phyloP scores from a whole-genome alignment of 2,888 invertebrate genomes.

The Ophonus ardosiacus region DNA sequence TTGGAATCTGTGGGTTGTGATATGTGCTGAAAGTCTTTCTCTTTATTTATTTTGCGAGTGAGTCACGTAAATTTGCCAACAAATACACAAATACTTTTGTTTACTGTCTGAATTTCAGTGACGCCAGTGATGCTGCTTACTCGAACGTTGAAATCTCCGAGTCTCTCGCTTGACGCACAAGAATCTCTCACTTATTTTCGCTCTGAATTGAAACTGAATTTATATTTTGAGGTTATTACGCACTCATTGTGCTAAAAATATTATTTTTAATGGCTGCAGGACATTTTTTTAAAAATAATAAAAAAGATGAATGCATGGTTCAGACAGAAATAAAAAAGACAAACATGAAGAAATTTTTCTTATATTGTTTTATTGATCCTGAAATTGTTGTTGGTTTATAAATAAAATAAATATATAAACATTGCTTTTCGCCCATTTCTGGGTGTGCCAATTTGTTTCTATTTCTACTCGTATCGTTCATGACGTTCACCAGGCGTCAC shows the following conservation, averaged over 20 bases:
- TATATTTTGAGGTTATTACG: neutral
- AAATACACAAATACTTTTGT: constrained; percentile 43
- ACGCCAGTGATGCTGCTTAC: constrained; percentile 6
- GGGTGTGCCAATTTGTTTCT: no score
- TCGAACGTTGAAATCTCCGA: constrained; percentile 41
- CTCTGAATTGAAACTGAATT: neutral
- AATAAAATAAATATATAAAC: no score
- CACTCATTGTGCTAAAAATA: neutral
- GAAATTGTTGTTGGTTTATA: no score
- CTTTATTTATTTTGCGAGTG: constrained; percentile 61
- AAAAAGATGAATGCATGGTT: neutral
- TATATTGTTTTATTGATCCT: no score
- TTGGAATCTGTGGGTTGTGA: neutral
- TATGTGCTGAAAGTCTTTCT: constrained; percentile 68
- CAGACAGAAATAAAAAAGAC: neutral
- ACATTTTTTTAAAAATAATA: neutral
- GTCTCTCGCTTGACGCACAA: constrained; percentile 65
- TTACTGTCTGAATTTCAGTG: constrained; percentile 13
- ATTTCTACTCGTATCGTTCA: no score
- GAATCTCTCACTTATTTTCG: constrained; percentile 63
- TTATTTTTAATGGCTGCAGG: neutral
- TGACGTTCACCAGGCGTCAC: no score
- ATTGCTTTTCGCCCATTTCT: no score
- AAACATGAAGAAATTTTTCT: no score
- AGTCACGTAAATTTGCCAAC: constrained; percentile 39